These are phyloP conservation scores for Crotalus horridus DNA, from an alignment of 2,113 vertebrate genomes.

Conservation along the genomic window DNA sequence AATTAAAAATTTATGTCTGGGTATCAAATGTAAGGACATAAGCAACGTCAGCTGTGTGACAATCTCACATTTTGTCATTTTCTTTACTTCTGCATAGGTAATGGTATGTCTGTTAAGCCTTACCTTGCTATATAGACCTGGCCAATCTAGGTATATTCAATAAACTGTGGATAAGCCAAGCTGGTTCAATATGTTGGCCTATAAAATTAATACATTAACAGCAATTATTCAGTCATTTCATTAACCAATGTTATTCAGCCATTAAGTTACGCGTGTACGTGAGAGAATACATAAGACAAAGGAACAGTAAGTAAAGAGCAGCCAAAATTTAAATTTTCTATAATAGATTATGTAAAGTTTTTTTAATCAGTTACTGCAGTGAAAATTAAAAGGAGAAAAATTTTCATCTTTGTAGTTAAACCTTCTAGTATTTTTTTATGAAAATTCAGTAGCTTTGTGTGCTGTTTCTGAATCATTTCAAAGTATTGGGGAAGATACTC, in stretches of 20 bases:
- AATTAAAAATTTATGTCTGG: neutral
- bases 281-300: neutral
- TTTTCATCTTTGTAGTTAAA: slow-evolving; percentile 6
- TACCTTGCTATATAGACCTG: neutral
- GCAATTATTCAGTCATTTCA: neutral
- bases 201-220: neutral
- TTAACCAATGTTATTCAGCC: neutral
- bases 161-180: neutral
- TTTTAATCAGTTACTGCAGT: neutral
- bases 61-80: neutral
- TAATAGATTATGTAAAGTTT: neutral
- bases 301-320: neutral
- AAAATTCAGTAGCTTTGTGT: slow-evolving; percentile 33
- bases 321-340: neutral
- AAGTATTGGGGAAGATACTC: slow-evolving; percentile 52
- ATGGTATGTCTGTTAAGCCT: no score
- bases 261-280: neutral
- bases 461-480: slow-evolving; percentile 24
- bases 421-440: slow-evolving; percentile 2
- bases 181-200: neutral
- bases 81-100: neutral
- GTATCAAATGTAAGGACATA: neutral
- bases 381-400: neutral
- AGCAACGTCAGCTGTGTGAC: neutral
- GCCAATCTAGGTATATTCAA: neutral